Conservation (phyloP, 2,888 invertebrate species). For the Cephus spinipes region DNA sequence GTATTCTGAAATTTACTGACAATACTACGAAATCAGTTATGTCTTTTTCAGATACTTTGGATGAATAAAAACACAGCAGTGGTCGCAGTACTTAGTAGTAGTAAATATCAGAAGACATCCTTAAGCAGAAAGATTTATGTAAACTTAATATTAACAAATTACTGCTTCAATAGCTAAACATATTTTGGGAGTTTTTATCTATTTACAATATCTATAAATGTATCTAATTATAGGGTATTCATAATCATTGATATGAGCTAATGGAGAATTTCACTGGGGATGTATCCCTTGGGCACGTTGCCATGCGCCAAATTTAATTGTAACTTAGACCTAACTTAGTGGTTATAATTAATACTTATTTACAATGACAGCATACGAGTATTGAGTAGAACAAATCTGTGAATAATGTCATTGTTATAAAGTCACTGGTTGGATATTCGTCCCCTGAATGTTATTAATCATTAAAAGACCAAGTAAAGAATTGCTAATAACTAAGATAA, state of each 20-base stretch:
- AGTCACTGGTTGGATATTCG: slow-evolving; percentile 42
- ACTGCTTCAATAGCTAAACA: background rate
- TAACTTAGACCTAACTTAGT: slow-evolving; percentile 13
- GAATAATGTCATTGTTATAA: background rate
- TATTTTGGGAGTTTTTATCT: background rate
- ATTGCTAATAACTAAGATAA: background rate
- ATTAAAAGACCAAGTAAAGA: background rate
- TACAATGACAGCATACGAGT: background rate
- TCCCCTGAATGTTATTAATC: slow-evolving; percentile 23
- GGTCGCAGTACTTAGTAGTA: background rate
- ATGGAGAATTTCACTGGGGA: slow-evolving; percentile 33
- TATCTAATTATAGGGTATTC: slow-evolving; percentile 3
- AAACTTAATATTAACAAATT: background rate
- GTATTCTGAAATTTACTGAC: background rate
- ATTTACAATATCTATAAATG: slow-evolving; percentile 29
- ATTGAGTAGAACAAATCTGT: background rate
- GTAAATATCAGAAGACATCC: background rate
- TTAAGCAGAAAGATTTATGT: background rate
- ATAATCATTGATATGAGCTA: background rate
- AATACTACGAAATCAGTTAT: background rate
- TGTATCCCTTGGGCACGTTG: slow-evolving; percentile 32
- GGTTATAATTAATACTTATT: background rate
- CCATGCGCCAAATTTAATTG: slow-evolving; percentile 26
- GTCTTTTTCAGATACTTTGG: background rate
- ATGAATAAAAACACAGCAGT: background rate